These are phyloP conservation scores for Sternotherus odoratus DNA, from an alignment of 2,797 vertebrate species.

Conservation along the genomic window DNA sequence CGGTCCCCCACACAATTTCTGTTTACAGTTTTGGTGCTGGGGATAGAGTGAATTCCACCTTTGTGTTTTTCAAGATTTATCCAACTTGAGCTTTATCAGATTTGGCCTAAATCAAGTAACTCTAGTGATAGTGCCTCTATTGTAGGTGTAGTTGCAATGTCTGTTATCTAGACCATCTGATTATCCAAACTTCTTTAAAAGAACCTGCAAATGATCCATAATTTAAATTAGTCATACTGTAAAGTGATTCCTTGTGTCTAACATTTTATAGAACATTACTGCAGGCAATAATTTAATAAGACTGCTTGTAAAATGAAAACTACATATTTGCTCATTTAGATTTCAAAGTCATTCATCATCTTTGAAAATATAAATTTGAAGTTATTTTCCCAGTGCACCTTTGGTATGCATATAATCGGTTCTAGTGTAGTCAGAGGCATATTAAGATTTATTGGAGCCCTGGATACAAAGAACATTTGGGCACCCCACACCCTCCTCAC, in stretches of 20 bases:
- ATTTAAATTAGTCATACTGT: neutral
- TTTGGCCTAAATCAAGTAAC: neutral
- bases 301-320: slow-evolving; percentile 7
- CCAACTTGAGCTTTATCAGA: neutral
- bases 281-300: neutral
- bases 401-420: neutral
- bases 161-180: neutral
- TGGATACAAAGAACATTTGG: too few relatives aligned
- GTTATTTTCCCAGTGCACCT: neutral
- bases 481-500: too few relatives aligned
- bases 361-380: neutral
- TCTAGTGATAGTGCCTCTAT: neutral
- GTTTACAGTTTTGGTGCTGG: neutral
- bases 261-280: neutral
- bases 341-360: neutral
- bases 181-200: neutral
- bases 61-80: accelerated
- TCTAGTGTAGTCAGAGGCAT: neutral
- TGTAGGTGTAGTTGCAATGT: neutral
- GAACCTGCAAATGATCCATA: neutral
- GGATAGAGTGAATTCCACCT: neutral
- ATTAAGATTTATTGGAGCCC: too few relatives aligned
- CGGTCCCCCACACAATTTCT: neutral
- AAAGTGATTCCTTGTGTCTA: neutral
- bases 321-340: neutral